Conservation (phyloP, 2,888 invertebrate genomes). For the Xestoiulus laeticollis region DNA sequence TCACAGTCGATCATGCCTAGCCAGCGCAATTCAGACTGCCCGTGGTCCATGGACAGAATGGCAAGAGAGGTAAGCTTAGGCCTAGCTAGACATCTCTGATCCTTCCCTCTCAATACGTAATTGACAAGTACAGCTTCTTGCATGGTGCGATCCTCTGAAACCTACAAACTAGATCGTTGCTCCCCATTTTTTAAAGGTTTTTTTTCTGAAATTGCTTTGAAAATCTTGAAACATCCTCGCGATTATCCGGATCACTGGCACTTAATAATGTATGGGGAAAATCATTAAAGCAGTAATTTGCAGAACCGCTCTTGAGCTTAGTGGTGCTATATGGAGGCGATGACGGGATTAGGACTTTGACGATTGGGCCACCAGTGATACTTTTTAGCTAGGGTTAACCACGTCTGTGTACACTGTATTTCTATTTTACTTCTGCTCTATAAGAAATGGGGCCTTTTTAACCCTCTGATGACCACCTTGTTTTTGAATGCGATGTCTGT, state of each 20-base stretch:
- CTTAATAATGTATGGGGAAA: constrained; percentile 25
- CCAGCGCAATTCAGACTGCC: constrained; percentile 14
- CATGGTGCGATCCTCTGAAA: not conserved
- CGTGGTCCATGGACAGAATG: constrained; percentile 8
- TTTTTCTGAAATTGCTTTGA: constrained; percentile 17
- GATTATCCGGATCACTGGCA: constrained; percentile 34
- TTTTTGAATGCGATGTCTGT: no score
- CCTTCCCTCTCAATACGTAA: constrained; percentile 33
- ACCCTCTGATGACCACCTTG: no score
- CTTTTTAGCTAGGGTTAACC: not conserved
- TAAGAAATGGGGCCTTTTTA: no score
- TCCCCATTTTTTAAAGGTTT: not conserved
- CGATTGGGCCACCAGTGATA: not conserved
- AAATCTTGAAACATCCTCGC: not conserved
- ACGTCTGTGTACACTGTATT: not conserved
- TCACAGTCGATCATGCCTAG: constrained; percentile 28
- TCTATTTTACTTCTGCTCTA: no score
- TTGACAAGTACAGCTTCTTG: constrained; percentile 1
- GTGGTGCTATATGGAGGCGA: not conserved
- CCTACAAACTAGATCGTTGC: not conserved
- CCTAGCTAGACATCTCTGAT: not conserved
- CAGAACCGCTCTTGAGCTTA: not conserved
- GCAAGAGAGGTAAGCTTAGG: constrained; percentile 13
- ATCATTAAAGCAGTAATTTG: constrained; percentile 1
- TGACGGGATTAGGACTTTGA: not conserved